Evolutionary conservation across 1,140 invertebrate species (phyloP).

Genomic region (Dermatophagoides farinae): DNA sequence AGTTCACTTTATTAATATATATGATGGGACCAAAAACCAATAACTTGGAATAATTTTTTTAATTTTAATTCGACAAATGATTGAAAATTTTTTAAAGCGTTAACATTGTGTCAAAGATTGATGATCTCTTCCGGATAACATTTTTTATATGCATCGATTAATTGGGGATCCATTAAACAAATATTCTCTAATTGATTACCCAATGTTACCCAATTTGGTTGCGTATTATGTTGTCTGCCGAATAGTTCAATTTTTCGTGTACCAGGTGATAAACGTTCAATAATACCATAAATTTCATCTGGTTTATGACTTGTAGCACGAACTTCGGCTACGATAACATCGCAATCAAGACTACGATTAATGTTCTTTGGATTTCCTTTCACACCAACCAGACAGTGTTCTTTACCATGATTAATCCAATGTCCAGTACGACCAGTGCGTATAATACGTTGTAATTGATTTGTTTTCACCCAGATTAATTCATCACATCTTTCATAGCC

Average conservation of each 20-base stretch:
- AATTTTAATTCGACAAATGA: too few relatives aligned
- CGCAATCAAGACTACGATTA: constrained; percentile 83
- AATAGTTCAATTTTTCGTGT: constrained; percentile 95
- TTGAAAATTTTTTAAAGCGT: too few relatives aligned
- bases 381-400: constrained; percentile 90
- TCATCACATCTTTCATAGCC: constrained; percentile 91
- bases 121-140: constrained; percentile 8
- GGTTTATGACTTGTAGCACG: constrained; percentile 92
- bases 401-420: constrained; percentile 96
- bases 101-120: too few relatives aligned
- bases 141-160: constrained; percentile 59
- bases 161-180: constrained; percentile 68
- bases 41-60: too few relatives aligned
- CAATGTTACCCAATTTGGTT: constrained; percentile 92
- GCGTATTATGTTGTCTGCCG: constrained; percentile 87
- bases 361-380: constrained; percentile 70
- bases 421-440: constrained; percentile 86
- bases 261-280: constrained; percentile 42
- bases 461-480: constrained; percentile 97
- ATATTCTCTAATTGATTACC: constrained; percentile 92
- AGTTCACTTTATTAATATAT: too few relatives aligned
- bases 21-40: too few relatives aligned
- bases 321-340: constrained; percentile 94
- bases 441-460: constrained; percentile 90
- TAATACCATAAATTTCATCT: constrained; percentile 81